A percentile compares a stretch with the other conserved stretches of the same genome.
Evolutionary conservation across 2,797 vertebrate genomes (phyloP).

Genomic region (Coreius guichenoti): DNA sequence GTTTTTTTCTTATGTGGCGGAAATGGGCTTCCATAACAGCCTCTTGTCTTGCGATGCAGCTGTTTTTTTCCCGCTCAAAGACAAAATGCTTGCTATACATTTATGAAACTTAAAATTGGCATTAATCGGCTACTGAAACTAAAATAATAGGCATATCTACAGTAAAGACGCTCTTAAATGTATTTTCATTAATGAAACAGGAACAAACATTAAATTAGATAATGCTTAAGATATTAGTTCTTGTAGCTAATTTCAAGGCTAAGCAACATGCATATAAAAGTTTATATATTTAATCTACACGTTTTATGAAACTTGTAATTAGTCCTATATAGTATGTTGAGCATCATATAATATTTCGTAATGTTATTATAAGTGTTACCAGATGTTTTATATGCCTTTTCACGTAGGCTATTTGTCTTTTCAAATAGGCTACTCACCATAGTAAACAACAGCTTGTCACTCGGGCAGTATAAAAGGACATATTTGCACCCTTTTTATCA

Average conservation of each 20-base stretch:
- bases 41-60: too few relatives aligned
- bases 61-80: not conserved
- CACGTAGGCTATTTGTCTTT: not conserved
- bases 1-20: too few relatives aligned
- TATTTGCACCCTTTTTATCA: too few relatives aligned
- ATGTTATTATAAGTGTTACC: not conserved
- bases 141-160: not conserved
- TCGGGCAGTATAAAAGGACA: too few relatives aligned
- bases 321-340: not conserved
- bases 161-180: not conserved
- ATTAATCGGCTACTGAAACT: not conserved
- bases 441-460: too few relatives aligned
- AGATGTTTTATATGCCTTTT: not conserved
- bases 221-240: not conserved
- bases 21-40: too few relatives aligned
- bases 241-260: not conserved
- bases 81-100: not conserved
- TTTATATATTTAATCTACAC: not conserved
- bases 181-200: not conserved
- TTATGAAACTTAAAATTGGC: not conserved
- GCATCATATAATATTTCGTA: not conserved
- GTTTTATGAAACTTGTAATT: not conserved
- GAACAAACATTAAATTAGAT: not conserved
- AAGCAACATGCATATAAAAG: not conserved
- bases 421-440: not conserved